Conservation (phyloP, 2,113 vertebrate species). For the Psilopsiagon aymara region DNA sequence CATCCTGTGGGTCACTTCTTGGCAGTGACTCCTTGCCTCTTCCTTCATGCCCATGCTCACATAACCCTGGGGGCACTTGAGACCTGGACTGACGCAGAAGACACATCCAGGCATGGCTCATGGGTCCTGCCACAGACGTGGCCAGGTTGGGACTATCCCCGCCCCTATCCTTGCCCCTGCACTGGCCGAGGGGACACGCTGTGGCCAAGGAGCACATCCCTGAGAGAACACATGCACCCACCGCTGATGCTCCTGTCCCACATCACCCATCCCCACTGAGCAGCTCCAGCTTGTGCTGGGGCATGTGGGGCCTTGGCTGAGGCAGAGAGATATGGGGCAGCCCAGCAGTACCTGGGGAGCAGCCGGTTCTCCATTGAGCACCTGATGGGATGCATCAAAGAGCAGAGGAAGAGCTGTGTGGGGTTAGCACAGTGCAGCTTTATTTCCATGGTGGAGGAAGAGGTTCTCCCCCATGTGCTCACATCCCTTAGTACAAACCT, state of each 20-base stretch:
- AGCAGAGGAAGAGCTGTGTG: background rate
- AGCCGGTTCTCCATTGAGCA: accelerated
- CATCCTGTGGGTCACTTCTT: background rate
- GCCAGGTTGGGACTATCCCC: background rate
- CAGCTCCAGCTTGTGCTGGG: background rate
- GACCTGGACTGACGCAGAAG: background rate
- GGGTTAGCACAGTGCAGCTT: slow-evolving; percentile 62
- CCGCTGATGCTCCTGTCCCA: background rate
- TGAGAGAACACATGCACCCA: background rate
- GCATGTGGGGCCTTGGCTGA: background rate
- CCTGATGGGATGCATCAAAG: background rate
- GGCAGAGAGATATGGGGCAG: background rate
- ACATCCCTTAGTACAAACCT: background rate
- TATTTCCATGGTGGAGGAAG: slow-evolving; percentile 20
- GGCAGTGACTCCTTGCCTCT: background rate
- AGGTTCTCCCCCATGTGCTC: background rate
- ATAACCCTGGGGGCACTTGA: accelerated
- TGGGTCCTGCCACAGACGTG: accelerated
- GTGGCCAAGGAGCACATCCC: background rate
- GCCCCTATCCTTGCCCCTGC: background rate
- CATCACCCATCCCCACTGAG: background rate
- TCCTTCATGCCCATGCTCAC: no score
- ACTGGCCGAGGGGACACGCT: background rate
- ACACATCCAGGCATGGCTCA: background rate
- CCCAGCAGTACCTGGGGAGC: background rate